Conservation (phyloP, 2,888 invertebrate species). For the Sialis lutaria region DNA sequence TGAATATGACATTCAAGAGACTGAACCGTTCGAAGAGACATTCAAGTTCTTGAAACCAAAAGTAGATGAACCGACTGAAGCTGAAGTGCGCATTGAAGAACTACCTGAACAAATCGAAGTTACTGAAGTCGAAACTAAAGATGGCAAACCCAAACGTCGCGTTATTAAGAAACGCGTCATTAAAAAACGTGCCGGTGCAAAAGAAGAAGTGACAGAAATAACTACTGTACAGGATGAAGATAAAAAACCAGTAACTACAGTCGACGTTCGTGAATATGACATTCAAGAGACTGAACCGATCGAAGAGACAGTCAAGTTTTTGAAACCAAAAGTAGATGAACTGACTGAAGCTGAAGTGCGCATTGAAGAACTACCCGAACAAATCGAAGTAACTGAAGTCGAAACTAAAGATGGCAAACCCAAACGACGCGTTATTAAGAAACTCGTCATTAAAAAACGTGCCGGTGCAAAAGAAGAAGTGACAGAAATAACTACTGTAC, state of each 20-base stretch:
- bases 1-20: neutral
- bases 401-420: constrained; percentile 21
- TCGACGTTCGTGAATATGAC: constrained; percentile 12
- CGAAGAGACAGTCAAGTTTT: constrained; percentile 11
- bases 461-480: constrained; percentile 22
- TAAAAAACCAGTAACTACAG: constrained; percentile 17
- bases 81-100: constrained; percentile 11
- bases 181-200: constrained; percentile 12
- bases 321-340: constrained; percentile 10
- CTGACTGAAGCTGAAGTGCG: constrained; percentile 12
- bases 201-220: constrained; percentile 19
- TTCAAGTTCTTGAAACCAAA: constrained; percentile 7
- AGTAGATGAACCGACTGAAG: constrained; percentile 9
- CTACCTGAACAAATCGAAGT: constrained; percentile 15
- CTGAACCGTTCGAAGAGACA: constrained; percentile 11
- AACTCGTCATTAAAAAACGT: constrained; percentile 16
- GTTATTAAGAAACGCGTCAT: constrained; percentile 13
- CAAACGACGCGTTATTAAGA: constrained; percentile 20
- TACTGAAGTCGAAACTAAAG: constrained; percentile 18
- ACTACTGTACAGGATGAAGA: constrained; percentile 24
- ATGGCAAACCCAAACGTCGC: constrained; percentile 16
- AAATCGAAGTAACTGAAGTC: constrained; percentile 16
- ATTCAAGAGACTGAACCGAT: constrained; percentile 4
- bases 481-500: constrained; percentile 22
- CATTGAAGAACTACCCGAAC: constrained; percentile 11